Evolutionary conservation across 2,113 vertebrate species (phyloP), one percentile per base, ranked within the genome.

Genomic region (Chauna torquata): DNA sequence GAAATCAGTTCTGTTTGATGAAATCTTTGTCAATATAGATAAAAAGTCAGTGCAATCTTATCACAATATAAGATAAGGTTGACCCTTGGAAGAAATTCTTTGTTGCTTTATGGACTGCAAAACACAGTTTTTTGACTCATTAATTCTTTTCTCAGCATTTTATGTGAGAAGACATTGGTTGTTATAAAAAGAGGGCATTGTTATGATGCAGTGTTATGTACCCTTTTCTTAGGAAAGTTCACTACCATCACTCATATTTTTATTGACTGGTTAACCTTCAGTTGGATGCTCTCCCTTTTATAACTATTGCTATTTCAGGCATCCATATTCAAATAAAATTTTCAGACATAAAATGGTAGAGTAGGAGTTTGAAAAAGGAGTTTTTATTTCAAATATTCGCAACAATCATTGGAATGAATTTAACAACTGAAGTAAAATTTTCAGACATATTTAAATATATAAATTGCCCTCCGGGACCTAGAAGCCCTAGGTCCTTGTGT

Each of bases 11-110:
- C 59, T 86, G 50, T 71, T 92, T 65, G 96, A 92, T 55, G 38
- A 92, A 96, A 86, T 71, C 65, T 96, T 88, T 95, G 80, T 92
- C 94, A 96, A 84, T 88, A 78, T 28, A 89, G 50, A 86, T 91
- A 92, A 96, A 96, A 93, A 86, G 92, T 88, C 90, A 92, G 64
- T 83, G 50, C 76, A 97, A 84, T 96, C 92, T 95, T 75, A 76
- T 82, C 68, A 64, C 77, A 87, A 20, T 55, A 81, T 52, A 75
- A 50, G 59, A 54, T 93, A 70, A 89, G 12, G 44, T 3, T 89
- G 85, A 88, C 75, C 76, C 58, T 61, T 62, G 50, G 40, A 94
- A 92, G 32, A 92, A 90, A 86, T 66, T 38, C 32, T 91, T 84
- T 78, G 57, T 91, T 88, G 88, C 85, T 90, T 88, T 90, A 95